Conservation (phyloP, 2,888 invertebrate genomes). For the Linnaemya tessellans region DNA sequence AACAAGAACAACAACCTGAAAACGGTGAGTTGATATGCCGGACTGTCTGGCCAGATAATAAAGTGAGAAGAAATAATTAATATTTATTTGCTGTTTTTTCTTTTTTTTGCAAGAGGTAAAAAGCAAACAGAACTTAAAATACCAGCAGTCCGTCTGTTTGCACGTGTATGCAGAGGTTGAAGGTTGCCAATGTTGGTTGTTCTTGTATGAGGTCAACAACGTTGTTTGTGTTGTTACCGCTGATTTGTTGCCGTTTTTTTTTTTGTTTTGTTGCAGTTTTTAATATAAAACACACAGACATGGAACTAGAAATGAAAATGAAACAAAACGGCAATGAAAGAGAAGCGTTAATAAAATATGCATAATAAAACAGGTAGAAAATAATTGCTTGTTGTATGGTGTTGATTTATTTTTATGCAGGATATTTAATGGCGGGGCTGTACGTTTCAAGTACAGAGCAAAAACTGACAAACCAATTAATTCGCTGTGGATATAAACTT, state of each 20-base stretch:
- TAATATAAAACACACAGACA: constrained; percentile 12
- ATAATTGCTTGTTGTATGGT: constrained; percentile 36
- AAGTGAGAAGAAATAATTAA: constrained; percentile 17
- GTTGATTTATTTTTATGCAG: constrained; percentile 1
- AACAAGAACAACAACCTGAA: constrained; percentile 9
- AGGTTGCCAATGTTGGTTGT: constrained; percentile 57
- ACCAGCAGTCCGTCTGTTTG: constrained; percentile 6
- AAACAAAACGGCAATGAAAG: background rate
- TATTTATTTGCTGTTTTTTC: background rate
- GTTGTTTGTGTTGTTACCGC: constrained; percentile 25
- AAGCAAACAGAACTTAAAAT: constrained; percentile 21
- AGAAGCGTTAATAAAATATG: constrained; percentile 17
- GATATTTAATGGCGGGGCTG: background rate
- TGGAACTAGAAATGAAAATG: background rate
- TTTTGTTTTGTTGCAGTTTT: background rate
- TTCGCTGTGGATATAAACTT: no score
- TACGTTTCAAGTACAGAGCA: background rate
- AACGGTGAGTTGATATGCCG: constrained; percentile 32
- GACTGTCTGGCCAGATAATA: constrained; percentile 57
- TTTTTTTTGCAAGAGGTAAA: constrained; percentile 5
- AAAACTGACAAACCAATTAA: no score
- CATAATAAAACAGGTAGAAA: constrained; percentile 56
- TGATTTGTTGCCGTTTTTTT: constrained; percentile 19
- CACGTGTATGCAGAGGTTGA: constrained; percentile 47
- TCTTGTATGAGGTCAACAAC: constrained; percentile 65